Evolutionary conservation across 2,888 invertebrate genomes (phyloP).

Genomic region (Cheilosia soror): DNA sequence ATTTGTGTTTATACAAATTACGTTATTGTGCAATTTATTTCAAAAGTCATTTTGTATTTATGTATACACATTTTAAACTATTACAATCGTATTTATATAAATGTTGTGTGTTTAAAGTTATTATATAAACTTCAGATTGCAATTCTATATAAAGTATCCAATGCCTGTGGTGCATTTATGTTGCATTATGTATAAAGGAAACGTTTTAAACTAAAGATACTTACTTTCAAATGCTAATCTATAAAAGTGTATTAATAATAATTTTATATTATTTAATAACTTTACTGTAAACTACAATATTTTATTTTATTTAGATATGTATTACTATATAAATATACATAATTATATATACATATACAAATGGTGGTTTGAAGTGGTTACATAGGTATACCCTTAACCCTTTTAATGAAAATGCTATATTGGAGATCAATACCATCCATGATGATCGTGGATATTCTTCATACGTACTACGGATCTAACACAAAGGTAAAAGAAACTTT

Average conservation of each 20-base stretch:
- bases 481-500: no score
- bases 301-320: conserved; percentile 10
- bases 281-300: not conserved
- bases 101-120: conserved; percentile 19
- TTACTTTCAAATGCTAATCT: conserved; percentile 36
- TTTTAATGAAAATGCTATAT: no score
- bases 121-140: conserved; percentile 1
- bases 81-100: conserved; percentile 24
- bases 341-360: not conserved
- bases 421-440: no score
- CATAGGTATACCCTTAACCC: no score
- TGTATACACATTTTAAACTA: not conserved
- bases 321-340: conserved; percentile 12
- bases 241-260: conserved; percentile 18
- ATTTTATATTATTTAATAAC: not conserved
- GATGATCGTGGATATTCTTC: no score
- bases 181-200: not conserved
- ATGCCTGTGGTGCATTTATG: conserved; percentile 61
- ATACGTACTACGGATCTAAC: no score
- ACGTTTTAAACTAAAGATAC: conserved; percentile 25
- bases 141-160: conserved; percentile 54
- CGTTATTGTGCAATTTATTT: not conserved
- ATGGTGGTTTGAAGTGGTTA: no score
- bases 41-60: not conserved
- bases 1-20: not conserved